Base-by-base conservation (phyloP, 2,797 vertebrate species). In the Acanthornis magna region DNA sequence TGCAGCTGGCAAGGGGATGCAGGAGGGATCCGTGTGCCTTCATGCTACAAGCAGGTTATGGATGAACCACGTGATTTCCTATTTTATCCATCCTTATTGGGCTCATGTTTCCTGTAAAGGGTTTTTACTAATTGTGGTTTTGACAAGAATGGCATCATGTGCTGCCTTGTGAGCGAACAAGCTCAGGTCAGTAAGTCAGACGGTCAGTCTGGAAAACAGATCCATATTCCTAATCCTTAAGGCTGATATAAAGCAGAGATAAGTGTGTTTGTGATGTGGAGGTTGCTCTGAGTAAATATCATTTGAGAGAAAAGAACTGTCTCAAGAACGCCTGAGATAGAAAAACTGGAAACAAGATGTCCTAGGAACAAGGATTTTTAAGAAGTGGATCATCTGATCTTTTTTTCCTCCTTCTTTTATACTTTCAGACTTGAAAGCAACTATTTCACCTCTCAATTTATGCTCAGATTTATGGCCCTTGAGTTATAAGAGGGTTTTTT, bases 181-280 rank as follows among this genome's bases (percentile, higher is more conserved):
- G 91, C n/a, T 94, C 88, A 90, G 97, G 97, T 98, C 97, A 98
- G 95, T 93, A 95, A 97, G 97, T 93, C 98, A 98, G 98, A 98
- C 95, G 93, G 97, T 97, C 96, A 97, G 98, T 98, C 98, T 98
- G 97, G 97, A 97, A 98, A 97, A 97, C 95, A 97, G 95, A 98
- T 98, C 98, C 96, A 98, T 98, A 98, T 67, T 93, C 95, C 74
- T 92, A 96, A 97, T 96, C 97, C 97, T 97, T 96, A 86, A 97
- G 96, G 94, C 94, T 97, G 97, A 97, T 96, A 95, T 40, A 96
- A 95, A 96, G 89, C 91, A 95, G 91, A 95, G 97, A 97, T 97
- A 97, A 98, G 96, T 78, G 93, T 58, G 91, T 88, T 91, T 94
- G 94, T 70, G 67, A 96, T 88, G 84, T 72, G 89, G 86, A 95